phyloP scores from a whole-genome alignment of 2,113 vertebrate genomes.

The Harpagus bidentatus region DNA sequence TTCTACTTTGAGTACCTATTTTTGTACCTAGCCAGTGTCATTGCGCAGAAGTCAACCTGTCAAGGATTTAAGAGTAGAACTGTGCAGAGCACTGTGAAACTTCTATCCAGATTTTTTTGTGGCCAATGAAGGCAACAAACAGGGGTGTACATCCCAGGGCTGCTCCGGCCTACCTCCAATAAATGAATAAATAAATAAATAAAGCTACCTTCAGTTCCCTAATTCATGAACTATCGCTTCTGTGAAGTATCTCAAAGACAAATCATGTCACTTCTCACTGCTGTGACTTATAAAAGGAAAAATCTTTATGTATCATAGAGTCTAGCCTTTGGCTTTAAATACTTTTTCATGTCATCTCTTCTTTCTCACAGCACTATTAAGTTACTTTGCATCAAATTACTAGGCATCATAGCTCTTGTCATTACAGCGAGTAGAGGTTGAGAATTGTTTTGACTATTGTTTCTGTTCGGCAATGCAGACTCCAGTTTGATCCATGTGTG shows the following conservation, averaged over 20 bases:
- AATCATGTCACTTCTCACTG: neutral
- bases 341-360: neutral
- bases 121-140: neutral
- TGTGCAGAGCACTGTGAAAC: neutral
- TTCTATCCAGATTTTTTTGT: neutral
- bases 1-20: neutral
- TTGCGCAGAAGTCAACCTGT: neutral
- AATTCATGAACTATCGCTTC: neutral
- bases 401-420: neutral
- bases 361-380: neutral
- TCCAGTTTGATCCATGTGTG: neutral
- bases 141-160: rapidly evolving
- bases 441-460: neutral
- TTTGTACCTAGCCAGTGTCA: too few relatives aligned
- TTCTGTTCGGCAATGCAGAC: neutral
- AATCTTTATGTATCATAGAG: neutral
- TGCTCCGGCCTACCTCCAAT: neutral
- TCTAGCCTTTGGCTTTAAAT: neutral
- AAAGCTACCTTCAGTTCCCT: neutral
- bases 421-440: neutral
- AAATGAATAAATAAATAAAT: neutral
- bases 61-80: neutral
- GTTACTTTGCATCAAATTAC: neutral
- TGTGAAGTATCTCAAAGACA: neutral
- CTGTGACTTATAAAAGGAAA: neutral